phyloP scores from a whole-genome alignment of 2,113 vertebrate species.

The Solea solea region DNA sequence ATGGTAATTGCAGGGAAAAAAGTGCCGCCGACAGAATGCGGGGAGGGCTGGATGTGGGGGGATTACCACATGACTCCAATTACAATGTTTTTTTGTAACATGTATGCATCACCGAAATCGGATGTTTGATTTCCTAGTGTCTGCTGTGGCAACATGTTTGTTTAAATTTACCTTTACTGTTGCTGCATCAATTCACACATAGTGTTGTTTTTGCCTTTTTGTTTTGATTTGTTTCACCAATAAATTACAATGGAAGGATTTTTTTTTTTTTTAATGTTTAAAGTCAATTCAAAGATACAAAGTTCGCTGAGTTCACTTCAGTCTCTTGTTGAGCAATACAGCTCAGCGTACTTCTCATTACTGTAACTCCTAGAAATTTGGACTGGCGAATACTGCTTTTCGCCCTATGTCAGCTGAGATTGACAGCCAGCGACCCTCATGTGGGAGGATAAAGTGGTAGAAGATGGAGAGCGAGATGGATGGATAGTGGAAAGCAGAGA shows the following conservation, averaged over 20 bases:
- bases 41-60: background rate
- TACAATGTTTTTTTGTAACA: constrained; percentile 18
- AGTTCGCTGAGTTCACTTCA: too few species aligned
- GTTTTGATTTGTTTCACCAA: background rate
- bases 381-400: too few species aligned
- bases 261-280: background rate
- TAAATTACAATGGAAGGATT: background rate
- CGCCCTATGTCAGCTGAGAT: too few species aligned
- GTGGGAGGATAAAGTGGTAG: too few species aligned
- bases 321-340: too few species aligned
- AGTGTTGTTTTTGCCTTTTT: background rate
- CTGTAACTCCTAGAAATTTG: too few species aligned
- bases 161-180: background rate
- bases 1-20: constrained; percentile 49
- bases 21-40: constrained; percentile 46
- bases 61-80: constrained; percentile 29
- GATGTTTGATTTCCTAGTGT: constrained; percentile 15
- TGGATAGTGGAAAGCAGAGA: too few species aligned
- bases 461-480: too few species aligned
- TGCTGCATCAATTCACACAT: background rate
- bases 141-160: background rate
- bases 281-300: too few species aligned
- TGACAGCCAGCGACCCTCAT: too few species aligned
- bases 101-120: constrained; percentile 4
- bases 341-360: too few species aligned